Percentiles rank a stretch among this genome's conserved stretches.
phyloP scores from a whole-genome alignment of 2,113 vertebrate genomes.

The Poeciliopsis turrubarensis region DNA sequence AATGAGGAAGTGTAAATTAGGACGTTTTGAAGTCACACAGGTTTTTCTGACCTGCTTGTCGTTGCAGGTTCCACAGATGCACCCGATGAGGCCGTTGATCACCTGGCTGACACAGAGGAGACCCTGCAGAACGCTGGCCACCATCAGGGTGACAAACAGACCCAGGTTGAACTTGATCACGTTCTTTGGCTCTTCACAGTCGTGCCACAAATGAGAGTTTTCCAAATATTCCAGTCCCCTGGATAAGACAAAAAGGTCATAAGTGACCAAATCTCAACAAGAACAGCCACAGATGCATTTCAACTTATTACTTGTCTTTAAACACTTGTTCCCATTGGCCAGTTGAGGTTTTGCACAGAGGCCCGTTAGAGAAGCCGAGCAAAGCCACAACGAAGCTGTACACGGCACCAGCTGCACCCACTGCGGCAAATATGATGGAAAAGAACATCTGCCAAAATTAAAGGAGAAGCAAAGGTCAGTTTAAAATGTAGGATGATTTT shows the following conservation, averaged over 20 bases:
- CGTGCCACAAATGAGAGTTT: neutral
- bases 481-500: neutral
- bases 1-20: neutral
- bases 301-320: conserved; percentile 51
- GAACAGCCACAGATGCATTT: neutral
- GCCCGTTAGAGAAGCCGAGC: conserved; percentile 72
- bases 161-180: conserved; percentile 76
- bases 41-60: conserved; percentile 43
- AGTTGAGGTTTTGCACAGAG: neutral
- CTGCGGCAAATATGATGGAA: conserved; percentile 74
- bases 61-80: conserved; percentile 72
- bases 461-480: conserved; percentile 1
- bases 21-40: neutral
- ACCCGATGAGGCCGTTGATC: conserved; percentile 77
- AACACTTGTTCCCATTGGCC: conserved; percentile 52
- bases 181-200: conserved; percentile 56
- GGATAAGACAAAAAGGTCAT: neutral
- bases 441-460: conserved; percentile 77
- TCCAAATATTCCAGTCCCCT: conserved; percentile 61
- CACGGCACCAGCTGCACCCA: conserved; percentile 69
- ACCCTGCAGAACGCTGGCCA: conserved; percentile 57
- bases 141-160: conserved; percentile 72
- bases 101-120: conserved; percentile 72
- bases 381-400: conserved; percentile 74
- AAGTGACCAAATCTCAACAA: neutral